A percentile compares a stretch with the other conserved stretches of the same genome.
These are phyloP conservation scores for Pinctada fucata DNA, from an alignment of 2,888 invertebrate genomes.

Conservation along the genomic window DNA sequence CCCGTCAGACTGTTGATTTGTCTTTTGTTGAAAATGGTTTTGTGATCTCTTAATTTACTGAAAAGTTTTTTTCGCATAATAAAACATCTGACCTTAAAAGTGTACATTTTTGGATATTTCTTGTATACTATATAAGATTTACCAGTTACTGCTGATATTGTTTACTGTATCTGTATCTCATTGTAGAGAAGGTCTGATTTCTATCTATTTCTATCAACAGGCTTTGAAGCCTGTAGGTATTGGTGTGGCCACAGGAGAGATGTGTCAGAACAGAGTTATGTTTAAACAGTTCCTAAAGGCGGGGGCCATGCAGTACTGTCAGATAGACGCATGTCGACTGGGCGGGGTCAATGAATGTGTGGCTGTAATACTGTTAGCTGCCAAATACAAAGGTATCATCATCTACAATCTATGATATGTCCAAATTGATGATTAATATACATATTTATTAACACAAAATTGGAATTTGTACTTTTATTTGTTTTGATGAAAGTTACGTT, in stretches of 20 bases:
- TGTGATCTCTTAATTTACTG: too few species aligned
- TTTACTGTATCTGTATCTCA: not conserved
- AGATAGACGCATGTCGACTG: constrained; percentile 92
- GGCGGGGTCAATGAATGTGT: constrained; percentile 92
- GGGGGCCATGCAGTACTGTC: constrained; percentile 89
- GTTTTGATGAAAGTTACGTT: too few species aligned
- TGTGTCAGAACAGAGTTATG: constrained; percentile 93
- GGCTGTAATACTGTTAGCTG: constrained; percentile 92
- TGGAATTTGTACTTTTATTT: too few species aligned
- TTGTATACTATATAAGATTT: not conserved
- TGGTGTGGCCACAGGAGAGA: constrained; percentile 93
- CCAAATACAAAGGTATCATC: constrained; percentile 86
- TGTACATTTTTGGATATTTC: not conserved
- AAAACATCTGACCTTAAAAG: too few species aligned
- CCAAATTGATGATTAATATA: too few species aligned
- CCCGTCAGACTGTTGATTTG: too few species aligned
- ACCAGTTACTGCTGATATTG: not conserved
- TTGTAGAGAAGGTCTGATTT: not conserved
- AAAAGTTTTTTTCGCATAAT: too few species aligned
- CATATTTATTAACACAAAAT: too few species aligned
- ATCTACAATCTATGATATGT: not conserved
- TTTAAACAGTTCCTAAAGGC: constrained; percentile 92
- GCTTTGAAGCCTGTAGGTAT: constrained; percentile 84
- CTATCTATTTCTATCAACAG: constrained; percentile 66
- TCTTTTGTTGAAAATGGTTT: too few species aligned